Percentiles rank a stretch among this genome's conserved stretches.
These are phyloP conservation scores for Anguilla marmorata DNA, from an alignment of 2,797 vertebrate genomes.

Conservation along the genomic window DNA sequence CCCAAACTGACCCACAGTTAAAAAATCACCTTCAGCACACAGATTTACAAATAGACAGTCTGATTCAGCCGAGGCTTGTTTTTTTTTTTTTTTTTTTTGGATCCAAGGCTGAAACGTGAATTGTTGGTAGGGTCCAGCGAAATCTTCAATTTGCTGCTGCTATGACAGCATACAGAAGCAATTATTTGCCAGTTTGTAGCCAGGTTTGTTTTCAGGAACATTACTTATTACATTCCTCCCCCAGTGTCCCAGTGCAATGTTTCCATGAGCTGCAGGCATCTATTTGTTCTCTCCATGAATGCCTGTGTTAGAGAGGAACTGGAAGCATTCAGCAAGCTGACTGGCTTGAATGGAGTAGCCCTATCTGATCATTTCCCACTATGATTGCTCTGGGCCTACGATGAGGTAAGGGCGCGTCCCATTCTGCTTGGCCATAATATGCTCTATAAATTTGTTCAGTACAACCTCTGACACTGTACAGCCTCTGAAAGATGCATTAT, in stretches of 20 bases:
- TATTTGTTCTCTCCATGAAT: constrained; percentile 1
- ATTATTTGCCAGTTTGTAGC: constrained; percentile 3
- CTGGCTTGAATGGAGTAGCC: not conserved
- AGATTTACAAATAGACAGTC: not conserved
- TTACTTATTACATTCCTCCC: constrained; percentile 20
- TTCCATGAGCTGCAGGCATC: not conserved
- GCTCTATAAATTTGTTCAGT: constrained; percentile 10
- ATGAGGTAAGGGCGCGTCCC: not conserved
- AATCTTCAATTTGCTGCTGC: not conserved
- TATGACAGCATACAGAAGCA: not conserved
- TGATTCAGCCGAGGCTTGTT: not conserved
- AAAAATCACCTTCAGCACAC: not conserved
- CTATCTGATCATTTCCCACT: not conserved
- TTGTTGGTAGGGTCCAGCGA: not conserved
- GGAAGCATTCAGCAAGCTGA: not conserved
- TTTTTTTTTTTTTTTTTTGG: not conserved
- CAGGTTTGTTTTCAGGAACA: constrained; percentile 4
- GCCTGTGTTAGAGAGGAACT: constrained; percentile 2
- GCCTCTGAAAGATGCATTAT: not conserved
- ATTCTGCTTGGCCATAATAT: constrained; percentile 9
- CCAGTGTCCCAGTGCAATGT: not conserved
- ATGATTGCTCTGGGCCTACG: constrained; percentile 3
- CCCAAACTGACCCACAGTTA: not conserved
- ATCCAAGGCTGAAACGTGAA: not conserved
- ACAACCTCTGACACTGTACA: not conserved